These are phyloP conservation scores for Drosophila orosa DNA, from an alignment of 1,140 invertebrate species.

Conservation along the genomic window DNA sequence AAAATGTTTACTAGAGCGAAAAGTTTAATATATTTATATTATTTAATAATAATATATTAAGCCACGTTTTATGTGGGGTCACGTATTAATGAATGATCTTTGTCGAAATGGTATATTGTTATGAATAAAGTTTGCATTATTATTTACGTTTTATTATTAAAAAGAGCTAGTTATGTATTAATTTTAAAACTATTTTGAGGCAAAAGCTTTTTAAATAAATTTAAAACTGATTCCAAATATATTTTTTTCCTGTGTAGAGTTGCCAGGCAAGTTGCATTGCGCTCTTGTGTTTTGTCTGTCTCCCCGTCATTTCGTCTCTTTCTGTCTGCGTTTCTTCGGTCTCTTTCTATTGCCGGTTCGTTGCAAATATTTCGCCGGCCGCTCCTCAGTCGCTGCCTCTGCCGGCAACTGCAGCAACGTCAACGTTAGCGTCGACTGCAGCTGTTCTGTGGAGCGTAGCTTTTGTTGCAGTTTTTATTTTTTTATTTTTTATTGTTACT, in stretches of 20 bases:
- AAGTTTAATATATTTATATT: no score
- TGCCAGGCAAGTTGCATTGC: slow-evolving; percentile 30
- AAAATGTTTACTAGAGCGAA: no score
- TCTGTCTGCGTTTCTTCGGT: slow-evolving; percentile 28
- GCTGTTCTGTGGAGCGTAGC: slow-evolving; percentile 53
- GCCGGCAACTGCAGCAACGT: slow-evolving; percentile 9
- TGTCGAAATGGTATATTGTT: no score
- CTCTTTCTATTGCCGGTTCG: slow-evolving; percentile 54
- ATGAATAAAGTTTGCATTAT: background rate
- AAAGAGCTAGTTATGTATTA: no score
- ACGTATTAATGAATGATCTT: no score
- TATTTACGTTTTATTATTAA: no score
- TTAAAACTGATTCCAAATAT: background rate
- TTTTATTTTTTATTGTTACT: slow-evolving; percentile 26
- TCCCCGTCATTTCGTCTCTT: slow-evolving; percentile 13
- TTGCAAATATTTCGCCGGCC: slow-evolving; percentile 55
- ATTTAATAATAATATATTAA: no score
- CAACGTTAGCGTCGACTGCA: slow-evolving; percentile 30
- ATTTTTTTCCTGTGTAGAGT: slow-evolving; percentile 9
- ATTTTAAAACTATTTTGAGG: no score
- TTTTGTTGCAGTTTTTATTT: slow-evolving; percentile 31
- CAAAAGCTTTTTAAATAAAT: no score
- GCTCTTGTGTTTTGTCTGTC: slow-evolving; percentile 35
- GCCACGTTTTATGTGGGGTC: no score
- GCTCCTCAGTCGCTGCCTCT: slow-evolving; percentile 30